A percentile compares a stretch with the other conserved stretches of the same genome.
These are phyloP conservation scores for Acipenser transmontanus DNA, from an alignment of 2,797 vertebrate genomes.

Conservation along the genomic window DNA sequence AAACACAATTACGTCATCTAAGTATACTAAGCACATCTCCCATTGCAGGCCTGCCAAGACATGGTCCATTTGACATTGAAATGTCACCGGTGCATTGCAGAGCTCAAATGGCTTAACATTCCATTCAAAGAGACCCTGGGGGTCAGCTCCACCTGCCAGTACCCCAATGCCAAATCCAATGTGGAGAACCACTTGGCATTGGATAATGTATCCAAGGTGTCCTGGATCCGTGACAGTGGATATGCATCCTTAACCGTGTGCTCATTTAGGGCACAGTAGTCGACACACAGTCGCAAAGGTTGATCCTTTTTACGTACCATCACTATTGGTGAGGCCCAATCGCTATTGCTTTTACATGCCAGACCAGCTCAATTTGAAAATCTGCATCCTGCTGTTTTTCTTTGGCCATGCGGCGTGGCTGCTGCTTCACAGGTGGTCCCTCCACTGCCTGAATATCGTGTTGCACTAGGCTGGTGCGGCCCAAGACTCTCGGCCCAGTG, in stretches of 20 bases:
- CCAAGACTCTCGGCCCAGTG: constrained; percentile 7
- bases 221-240: not conserved
- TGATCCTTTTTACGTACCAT: no score
- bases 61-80: no score
- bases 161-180: not conserved
- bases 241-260: not conserved
- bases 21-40: no score
- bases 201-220: constrained; percentile 1
- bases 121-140: not conserved
- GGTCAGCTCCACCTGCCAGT: constrained; percentile 10
- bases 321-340: not conserved
- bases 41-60: no score
- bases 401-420: constrained; percentile 4
- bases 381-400: constrained; percentile 21
- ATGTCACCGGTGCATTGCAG: no score
- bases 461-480: constrained; percentile 23
- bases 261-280: not conserved
- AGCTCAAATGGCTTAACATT: no score
- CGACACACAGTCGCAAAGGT: constrained; percentile 8
- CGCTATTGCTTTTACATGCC: not conserved
- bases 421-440: constrained; percentile 24
- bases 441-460: constrained; percentile 21
- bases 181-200: constrained; percentile 9
- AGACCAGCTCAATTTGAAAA: not conserved
- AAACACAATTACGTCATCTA: no score